A percentile compares a stretch with the other conserved stretches of the same genome.
Conservation (phyloP, 2,113 vertebrate species). For the Tetrax tetrax region DNA sequence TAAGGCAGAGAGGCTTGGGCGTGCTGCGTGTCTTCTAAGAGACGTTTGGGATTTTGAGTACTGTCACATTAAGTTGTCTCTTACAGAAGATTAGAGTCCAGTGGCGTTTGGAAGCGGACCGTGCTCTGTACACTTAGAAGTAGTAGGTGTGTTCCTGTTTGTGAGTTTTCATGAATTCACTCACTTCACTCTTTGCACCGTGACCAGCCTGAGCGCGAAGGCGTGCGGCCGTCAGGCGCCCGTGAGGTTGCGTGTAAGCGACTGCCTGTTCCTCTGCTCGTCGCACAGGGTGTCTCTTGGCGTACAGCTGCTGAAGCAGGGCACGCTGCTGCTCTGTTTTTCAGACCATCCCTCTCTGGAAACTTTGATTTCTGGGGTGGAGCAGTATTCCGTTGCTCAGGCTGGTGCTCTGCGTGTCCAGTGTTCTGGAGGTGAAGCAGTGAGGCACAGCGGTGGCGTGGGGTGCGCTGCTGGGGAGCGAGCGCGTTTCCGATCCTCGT, state of each 20-base stretch:
- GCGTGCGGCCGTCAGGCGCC: not conserved
- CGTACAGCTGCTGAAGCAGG: not conserved
- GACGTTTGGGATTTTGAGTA: not conserved
- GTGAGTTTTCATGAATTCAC: not conserved
- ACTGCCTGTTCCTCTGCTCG: rapidly evolving
- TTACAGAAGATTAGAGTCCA: not conserved
- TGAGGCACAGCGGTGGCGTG: not conserved
- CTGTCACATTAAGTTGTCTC: not conserved
- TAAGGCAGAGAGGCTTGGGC: not conserved
- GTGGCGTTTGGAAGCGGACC: not conserved
- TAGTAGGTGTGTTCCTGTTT: not conserved
- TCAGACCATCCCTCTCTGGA: rapidly evolving
- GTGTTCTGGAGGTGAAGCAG: not conserved
- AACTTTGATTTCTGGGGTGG: not conserved
- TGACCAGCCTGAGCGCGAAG: not conserved
- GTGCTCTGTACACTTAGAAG: not conserved
- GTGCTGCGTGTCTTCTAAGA: not conserved
- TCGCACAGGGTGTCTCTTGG: too few relatives aligned
- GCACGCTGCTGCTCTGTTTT: not conserved
- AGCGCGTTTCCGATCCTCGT: rapidly evolving
- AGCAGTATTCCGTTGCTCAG: not conserved
- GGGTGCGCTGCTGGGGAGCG: not conserved
- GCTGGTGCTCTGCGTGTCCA: too few relatives aligned
- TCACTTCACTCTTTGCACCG: rapidly evolving
- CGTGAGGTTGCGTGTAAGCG: too few relatives aligned